Evolutionary conservation across 2,797 vertebrate species (phyloP).

Genomic region (Mus minutoides): DNA sequence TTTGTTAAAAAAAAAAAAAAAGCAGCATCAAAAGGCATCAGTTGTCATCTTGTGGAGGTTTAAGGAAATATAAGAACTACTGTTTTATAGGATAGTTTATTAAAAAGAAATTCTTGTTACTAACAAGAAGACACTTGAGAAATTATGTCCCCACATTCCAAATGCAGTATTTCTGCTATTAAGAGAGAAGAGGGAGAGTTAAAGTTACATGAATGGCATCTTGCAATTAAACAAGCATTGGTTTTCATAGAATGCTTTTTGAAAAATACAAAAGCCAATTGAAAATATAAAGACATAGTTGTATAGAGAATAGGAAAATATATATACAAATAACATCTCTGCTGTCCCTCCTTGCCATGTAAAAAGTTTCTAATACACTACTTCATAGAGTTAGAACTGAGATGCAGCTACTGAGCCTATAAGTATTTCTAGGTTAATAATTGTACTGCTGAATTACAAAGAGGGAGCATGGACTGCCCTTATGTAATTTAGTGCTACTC

Average conservation of each 20-base stretch:
- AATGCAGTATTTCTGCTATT: not conserved
- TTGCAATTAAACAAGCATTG: not conserved
- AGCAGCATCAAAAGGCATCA: not conserved
- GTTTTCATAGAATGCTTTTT: not conserved
- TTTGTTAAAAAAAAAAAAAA: not conserved
- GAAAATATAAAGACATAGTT: constrained; percentile 31
- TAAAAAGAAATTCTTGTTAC: not conserved
- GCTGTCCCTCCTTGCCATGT: not conserved
- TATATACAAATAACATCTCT: not conserved
- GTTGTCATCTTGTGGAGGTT: not conserved
- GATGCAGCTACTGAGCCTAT: not conserved
- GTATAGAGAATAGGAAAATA: not conserved
- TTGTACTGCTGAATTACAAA: not conserved
- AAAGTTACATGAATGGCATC: not conserved
- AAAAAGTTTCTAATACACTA: constrained; percentile 12
- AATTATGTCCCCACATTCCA: not conserved
- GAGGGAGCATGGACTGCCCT: not conserved
- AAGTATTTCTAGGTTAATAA: constrained; percentile 16
- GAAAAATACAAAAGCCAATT: not conserved
- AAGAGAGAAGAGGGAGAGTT: not conserved
- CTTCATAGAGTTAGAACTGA: constrained; percentile 41
- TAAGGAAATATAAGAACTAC: not conserved
- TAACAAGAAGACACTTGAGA: not conserved
- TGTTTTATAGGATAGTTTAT: not conserved
- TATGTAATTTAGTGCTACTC: not conserved